Percentiles rank a stretch among this genome's conserved stretches.
Evolutionary conservation across 2,797 vertebrate species (phyloP).

Genomic region (Pangasius mekongensis): DNA sequence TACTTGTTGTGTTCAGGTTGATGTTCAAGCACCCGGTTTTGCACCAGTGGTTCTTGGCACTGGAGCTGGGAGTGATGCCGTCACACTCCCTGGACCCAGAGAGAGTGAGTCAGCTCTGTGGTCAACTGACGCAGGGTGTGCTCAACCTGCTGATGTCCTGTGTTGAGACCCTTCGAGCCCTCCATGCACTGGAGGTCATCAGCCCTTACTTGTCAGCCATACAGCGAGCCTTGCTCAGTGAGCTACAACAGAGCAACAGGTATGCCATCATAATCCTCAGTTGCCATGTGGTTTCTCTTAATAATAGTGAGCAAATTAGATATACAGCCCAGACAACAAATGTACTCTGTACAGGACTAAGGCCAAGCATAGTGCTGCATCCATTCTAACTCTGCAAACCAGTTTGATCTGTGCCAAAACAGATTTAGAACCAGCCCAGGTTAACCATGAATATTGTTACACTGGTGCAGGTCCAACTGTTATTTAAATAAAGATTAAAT

Average conservation of each 20-base stretch:
- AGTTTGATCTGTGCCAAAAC: neutral
- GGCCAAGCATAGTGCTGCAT: neutral
- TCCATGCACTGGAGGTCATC: constrained; percentile 68
- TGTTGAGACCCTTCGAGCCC: constrained; percentile 68
- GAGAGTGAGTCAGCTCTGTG: constrained; percentile 78
- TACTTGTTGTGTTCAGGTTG: constrained; percentile 73
- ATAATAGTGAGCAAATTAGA: neutral
- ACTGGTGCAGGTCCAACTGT: neutral
- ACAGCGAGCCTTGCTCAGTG: constrained; percentile 74
- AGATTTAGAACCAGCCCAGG: neutral
- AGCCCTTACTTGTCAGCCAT: constrained; percentile 75
- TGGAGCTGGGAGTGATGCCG: constrained; percentile 79
- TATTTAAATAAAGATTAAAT: neutral
- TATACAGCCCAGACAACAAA: neutral
- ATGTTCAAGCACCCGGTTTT: constrained; percentile 86
- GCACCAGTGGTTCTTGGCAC: constrained; percentile 90
- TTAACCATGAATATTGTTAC: neutral
- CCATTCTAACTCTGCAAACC: neutral
- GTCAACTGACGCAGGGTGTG: constrained; percentile 73
- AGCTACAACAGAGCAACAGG: constrained; percentile 65
- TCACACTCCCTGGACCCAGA: constrained; percentile 81
- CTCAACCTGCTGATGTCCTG: constrained; percentile 76
- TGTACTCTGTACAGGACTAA: neutral
- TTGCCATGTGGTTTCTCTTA: neutral
- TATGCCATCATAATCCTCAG: neutral